Evolutionary conservation across 2,113 vertebrate genomes (phyloP).

Genomic region (Sebastes fasciatus): DNA sequence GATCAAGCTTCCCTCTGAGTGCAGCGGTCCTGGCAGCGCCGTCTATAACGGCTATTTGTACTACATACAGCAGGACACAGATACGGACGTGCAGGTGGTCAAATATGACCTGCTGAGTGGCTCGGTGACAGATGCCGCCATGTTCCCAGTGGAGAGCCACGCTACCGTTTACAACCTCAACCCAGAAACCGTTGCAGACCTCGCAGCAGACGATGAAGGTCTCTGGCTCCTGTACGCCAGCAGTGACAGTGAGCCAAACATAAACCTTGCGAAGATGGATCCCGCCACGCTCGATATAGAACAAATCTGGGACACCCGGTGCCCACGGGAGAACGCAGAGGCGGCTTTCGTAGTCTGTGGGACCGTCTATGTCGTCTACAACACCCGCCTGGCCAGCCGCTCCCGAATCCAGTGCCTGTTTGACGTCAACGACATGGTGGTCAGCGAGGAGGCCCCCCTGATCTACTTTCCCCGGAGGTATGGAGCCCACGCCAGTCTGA

Average conservation of each 20-base stretch:
- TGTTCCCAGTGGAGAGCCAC: conserved; percentile 89
- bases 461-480: conserved; percentile 96
- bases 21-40: conserved; percentile 89
- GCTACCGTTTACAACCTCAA: conserved; percentile 90
- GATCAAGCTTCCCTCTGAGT: conserved; percentile 89
- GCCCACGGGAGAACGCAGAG: conserved; percentile 93
- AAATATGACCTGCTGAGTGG: conserved; percentile 91
- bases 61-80: conserved; percentile 83
- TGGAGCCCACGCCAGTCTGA: conserved; percentile 92
- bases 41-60: conserved; percentile 91
- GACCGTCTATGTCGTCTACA: conserved; percentile 95
- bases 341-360: conserved; percentile 94
- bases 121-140: conserved; percentile 88
- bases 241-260: conserved; percentile 88
- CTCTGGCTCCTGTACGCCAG: conserved; percentile 94
- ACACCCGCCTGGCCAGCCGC: conserved; percentile 92
- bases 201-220: conserved; percentile 91
- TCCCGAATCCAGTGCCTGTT: conserved; percentile 95
- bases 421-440: conserved; percentile 91
- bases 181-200: conserved; percentile 89
- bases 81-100: conserved; percentile 88
- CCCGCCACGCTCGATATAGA: conserved; percentile 91
- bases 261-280: conserved; percentile 95
- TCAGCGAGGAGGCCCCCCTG: conserved; percentile 88
- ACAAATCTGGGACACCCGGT: conserved; percentile 96